A percentile compares a stretch with the other conserved stretches of the same genome.
These are phyloP conservation scores for Sapayoa aenigma DNA, from an alignment of 2,113 vertebrate genomes.

Conservation along the genomic window DNA sequence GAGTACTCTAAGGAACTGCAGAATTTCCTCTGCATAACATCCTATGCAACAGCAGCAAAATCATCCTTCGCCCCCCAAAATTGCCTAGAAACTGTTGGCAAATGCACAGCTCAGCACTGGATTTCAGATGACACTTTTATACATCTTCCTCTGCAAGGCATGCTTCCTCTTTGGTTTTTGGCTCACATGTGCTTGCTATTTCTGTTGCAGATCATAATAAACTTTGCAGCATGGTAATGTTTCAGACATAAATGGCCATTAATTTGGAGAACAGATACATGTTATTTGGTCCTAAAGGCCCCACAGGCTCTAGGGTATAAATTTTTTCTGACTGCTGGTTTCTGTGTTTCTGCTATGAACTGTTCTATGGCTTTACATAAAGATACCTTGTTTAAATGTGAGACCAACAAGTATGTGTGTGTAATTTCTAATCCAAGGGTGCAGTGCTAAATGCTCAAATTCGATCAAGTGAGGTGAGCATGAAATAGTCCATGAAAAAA, in stretches of 20 bases:
- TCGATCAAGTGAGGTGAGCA: neutral
- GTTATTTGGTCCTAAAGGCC: constrained; percentile 46
- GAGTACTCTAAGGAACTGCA: neutral
- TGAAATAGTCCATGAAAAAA: neutral
- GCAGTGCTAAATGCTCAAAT: neutral
- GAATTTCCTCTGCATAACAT: neutral
- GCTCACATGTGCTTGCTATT: neutral
- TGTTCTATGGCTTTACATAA: neutral
- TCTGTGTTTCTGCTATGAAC: neutral
- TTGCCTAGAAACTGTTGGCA: neutral
- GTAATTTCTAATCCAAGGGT: neutral
- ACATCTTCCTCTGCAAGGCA: neutral
- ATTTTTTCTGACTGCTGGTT: neutral
- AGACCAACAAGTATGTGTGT: neutral
- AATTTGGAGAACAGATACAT: constrained; percentile 23
- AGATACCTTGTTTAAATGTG: neutral
- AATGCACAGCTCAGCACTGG: neutral
- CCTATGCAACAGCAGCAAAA: neutral
- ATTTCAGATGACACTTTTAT: neutral
- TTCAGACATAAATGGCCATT: neutral
- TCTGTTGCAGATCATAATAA: neutral
- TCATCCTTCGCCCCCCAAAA: neutral
- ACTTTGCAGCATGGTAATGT: neutral
- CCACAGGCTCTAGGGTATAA: constrained; percentile 30
- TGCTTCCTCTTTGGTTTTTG: neutral